These are phyloP conservation scores for Yponomeuta sedellus DNA, from an alignment of 2,888 invertebrate species.

Conservation along the genomic window DNA sequence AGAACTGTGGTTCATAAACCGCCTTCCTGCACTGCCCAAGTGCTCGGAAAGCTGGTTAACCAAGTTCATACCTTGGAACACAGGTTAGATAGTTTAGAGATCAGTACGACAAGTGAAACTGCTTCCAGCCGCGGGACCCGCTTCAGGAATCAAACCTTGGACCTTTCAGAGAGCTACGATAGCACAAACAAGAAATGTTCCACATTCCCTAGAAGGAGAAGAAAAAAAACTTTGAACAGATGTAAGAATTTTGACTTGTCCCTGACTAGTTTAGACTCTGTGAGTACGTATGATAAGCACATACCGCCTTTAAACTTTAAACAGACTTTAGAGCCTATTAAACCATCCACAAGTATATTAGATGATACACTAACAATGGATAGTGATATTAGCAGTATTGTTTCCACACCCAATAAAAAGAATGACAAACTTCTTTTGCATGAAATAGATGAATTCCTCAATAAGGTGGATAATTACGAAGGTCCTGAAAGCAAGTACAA, in stretches of 20 bases:
- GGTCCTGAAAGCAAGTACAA: conserved; percentile 51
- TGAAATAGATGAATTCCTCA: conserved; percentile 70
- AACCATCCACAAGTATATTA: conserved; percentile 17
- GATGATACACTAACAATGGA: conserved; percentile 63
- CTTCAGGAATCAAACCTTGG: conserved; percentile 38
- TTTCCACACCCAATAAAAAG: conserved; percentile 63
- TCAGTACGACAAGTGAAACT: conserved; percentile 42
- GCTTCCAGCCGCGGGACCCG: conserved; percentile 39
- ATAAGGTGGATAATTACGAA: conserved; percentile 64
- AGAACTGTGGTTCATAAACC: conserved; percentile 67
- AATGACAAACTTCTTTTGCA: conserved; percentile 61
- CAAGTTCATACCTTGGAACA: conserved; percentile 79
- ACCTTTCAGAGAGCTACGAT: conserved; percentile 48
- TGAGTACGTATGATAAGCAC: conserved; percentile 27
- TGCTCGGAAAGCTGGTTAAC: conserved; percentile 74
- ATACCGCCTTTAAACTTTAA: conserved; percentile 41
- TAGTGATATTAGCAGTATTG: conserved; percentile 65
- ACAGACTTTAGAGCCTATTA: conserved; percentile 18
- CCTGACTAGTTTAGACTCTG: conserved; percentile 48
- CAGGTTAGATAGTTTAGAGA: conserved; percentile 63
- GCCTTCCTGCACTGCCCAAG: conserved; percentile 64
- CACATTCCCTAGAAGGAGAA: conserved; percentile 61
- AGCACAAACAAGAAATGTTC: conserved; percentile 50
- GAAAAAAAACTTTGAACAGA: conserved; percentile 38
- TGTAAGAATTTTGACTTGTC: conserved; percentile 42